Conservation (phyloP, 2,888 invertebrate genomes). For the Polymixis lichenea region DNA sequence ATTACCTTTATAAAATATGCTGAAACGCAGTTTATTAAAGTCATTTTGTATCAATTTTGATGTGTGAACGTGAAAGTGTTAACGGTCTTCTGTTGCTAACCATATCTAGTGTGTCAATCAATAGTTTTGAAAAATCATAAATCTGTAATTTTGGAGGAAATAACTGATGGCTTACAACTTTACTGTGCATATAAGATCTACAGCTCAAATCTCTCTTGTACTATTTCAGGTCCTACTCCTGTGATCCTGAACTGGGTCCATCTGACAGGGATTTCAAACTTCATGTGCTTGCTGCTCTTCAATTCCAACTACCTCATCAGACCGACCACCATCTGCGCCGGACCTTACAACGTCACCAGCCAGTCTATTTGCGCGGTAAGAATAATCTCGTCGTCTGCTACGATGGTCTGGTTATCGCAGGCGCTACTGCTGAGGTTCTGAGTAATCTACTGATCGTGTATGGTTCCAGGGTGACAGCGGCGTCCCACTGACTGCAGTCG, state of each 20-base stretch:
- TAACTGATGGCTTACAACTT: not conserved
- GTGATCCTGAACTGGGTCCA: constrained; percentile 82
- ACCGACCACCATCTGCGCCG: constrained; percentile 78
- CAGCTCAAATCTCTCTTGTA: not conserved
- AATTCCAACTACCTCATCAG: constrained; percentile 66
- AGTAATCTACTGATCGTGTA: too few relatives aligned
- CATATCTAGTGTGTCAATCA: not conserved
- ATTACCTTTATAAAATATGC: not conserved
- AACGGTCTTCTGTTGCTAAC: not conserved
- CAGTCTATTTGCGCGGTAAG: constrained; percentile 78
- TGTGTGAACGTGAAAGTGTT: not conserved
- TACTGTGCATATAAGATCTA: not conserved
- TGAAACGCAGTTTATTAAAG: not conserved
- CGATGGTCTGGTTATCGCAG: too few relatives aligned
- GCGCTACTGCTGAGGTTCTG: too few relatives aligned
- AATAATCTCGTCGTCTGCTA: too few relatives aligned
- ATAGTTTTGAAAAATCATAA: too few relatives aligned
- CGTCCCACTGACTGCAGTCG: constrained; percentile 74
- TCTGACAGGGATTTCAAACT: constrained; percentile 73
- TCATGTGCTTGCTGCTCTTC: constrained; percentile 62
- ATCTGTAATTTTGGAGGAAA: too few relatives aligned
- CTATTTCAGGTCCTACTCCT: constrained; percentile 70
- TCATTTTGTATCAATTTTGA: not conserved
- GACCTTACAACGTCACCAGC: constrained; percentile 76
- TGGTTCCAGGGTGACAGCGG: constrained; percentile 79